Conservation (phyloP, 2,797 vertebrate genomes). For the Tokudaia muenninki region DNA sequence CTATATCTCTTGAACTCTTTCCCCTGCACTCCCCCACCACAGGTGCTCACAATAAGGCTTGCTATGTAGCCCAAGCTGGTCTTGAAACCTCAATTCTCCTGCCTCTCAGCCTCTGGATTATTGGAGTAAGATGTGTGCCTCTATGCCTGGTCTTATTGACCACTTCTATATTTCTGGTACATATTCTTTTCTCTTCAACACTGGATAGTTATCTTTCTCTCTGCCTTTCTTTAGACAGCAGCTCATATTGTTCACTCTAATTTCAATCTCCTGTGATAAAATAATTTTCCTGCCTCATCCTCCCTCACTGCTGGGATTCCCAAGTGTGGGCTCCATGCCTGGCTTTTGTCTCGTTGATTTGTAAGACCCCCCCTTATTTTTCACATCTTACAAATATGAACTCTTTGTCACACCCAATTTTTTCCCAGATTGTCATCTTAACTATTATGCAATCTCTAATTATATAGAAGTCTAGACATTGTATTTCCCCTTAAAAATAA, state of each 20-base stretch:
- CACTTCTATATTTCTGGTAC: not conserved
- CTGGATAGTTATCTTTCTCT: not conserved
- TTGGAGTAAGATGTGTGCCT: not conserved
- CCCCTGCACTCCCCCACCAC: not conserved
- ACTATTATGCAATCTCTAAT: not conserved
- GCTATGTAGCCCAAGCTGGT: not conserved
- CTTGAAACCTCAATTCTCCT: not conserved
- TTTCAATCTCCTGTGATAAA: not conserved
- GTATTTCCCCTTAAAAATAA: not conserved
- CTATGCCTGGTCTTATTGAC: not conserved
- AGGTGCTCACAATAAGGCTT: not conserved
- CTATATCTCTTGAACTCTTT: not conserved
- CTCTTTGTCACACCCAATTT: not conserved
- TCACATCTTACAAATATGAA: not conserved
- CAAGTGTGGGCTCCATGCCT: not conserved
- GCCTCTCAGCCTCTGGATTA: not conserved
- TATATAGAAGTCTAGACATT: not conserved
- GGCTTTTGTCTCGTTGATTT: not conserved
- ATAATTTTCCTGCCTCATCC: not conserved
- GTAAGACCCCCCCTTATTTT: not conserved
- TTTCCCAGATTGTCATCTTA: not conserved
- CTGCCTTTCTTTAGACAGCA: not conserved
- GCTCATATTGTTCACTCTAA: not conserved
- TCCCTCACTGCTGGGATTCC: not conserved
- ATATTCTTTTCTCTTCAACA: not conserved